Evolutionary conservation across 2,797 vertebrate genomes (phyloP).

Genomic region (Ataeniobius toweri): DNA sequence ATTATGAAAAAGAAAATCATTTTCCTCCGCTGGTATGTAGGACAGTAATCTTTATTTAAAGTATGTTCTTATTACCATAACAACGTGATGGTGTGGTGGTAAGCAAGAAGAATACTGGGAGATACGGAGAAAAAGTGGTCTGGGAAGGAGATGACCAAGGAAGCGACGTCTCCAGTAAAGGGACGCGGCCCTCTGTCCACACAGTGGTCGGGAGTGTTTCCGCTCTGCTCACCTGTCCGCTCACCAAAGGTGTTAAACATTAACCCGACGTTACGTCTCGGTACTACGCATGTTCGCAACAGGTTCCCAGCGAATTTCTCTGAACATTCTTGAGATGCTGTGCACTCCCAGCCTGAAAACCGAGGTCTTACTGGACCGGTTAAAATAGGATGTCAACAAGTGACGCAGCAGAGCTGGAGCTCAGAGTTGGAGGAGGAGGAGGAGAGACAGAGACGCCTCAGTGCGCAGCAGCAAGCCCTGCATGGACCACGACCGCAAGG

Average conservation of each 20-base stretch:
- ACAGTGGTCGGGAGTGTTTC: not conserved
- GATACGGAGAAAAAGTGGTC: not conserved
- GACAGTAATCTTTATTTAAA: not conserved
- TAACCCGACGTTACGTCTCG: conserved; percentile 6
- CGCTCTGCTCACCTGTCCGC: conserved; percentile 15
- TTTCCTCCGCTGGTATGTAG: not conserved
- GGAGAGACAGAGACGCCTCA: conserved; percentile 40
- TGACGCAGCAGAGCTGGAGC: conserved; percentile 63
- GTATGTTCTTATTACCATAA: not conserved
- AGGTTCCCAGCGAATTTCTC: conserved; percentile 1
- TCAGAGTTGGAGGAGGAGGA: conserved; percentile 52
- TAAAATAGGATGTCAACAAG: conserved; percentile 71
- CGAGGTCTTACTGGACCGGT: conserved; percentile 44
- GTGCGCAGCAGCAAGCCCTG: not conserved
- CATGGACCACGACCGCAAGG: conserved; percentile 28
- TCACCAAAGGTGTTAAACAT: conserved; percentile 44
- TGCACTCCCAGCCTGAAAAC: not conserved
- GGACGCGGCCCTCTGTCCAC: conserved; percentile 22
- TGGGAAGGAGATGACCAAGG: conserved; percentile 9
- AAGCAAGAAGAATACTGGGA: not conserved
- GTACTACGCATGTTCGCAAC: not conserved
- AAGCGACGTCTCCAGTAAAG: conserved; percentile 6
- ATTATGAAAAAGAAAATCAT: not conserved
- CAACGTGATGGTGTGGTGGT: not conserved
- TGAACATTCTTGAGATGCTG: conserved; percentile 21